phyloP scores from a whole-genome alignment of 2,113 vertebrate genomes.

The Raja brachyura region DNA sequence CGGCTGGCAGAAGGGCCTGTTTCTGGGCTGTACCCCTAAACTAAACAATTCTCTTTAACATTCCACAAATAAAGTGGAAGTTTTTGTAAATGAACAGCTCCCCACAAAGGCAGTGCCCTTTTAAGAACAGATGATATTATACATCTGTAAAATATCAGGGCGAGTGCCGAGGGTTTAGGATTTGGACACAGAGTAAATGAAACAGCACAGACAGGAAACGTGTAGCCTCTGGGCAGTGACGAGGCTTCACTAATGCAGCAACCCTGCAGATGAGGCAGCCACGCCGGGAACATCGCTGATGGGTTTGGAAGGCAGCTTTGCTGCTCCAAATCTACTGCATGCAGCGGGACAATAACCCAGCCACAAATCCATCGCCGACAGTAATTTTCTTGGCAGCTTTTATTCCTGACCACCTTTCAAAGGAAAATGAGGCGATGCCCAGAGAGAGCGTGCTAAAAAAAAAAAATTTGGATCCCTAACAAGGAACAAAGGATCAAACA shows the following conservation, averaged over 20 bases:
- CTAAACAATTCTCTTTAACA: background rate
- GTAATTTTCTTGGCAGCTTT: background rate
- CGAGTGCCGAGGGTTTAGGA: background rate
- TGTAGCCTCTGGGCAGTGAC: background rate
- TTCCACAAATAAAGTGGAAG: background rate
- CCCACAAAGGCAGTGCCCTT: background rate
- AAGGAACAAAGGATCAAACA: background rate
- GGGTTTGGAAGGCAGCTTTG: background rate
- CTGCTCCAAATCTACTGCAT: background rate
- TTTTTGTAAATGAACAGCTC: background rate
- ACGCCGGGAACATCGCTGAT: background rate
- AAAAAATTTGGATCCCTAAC: background rate
- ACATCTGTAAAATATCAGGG: constrained; percentile 1
- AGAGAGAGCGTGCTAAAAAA: background rate
- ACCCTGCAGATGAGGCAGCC: background rate
- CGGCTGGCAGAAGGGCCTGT: too few relatives aligned
- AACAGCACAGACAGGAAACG: background rate
- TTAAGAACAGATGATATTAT: background rate
- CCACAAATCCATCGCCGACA: background rate
- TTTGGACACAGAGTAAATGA: background rate
- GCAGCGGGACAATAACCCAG: background rate
- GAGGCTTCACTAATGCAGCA: background rate
- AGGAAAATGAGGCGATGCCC: too few relatives aligned
- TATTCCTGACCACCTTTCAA: background rate
- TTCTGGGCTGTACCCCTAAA: too few relatives aligned